Conservation (phyloP, 2,797 vertebrate genomes). For the Argya squamiceps region DNA sequence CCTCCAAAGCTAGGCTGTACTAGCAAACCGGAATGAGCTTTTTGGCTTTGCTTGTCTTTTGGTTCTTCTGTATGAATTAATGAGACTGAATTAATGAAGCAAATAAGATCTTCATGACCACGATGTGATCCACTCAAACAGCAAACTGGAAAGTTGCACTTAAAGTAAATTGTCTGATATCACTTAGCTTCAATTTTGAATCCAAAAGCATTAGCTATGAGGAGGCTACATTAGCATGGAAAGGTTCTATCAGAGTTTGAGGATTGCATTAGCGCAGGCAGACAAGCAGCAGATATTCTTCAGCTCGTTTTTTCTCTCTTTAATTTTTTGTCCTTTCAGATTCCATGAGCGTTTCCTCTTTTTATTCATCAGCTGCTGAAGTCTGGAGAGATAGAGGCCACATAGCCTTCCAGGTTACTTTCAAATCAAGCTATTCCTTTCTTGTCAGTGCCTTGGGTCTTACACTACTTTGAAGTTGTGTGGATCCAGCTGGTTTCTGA, state of each 20-base stretch:
- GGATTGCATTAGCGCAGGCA: background rate
- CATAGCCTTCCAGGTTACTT: background rate
- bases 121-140: background rate
- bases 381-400: background rate
- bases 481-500: background rate
- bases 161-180: background rate
- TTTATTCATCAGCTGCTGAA: conserved; percentile 9
- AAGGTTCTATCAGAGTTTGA: background rate
- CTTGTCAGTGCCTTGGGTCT: background rate
- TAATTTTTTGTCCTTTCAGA: background rate
- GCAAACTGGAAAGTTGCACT: background rate
- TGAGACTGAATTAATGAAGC: background rate
- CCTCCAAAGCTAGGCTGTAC: background rate
- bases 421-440: background rate
- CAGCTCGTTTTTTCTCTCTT: background rate
- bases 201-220: background rate
- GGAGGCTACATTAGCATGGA: background rate
- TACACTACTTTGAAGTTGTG: background rate
- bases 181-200: background rate
- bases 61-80: background rate
- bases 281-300: background rate
- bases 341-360: background rate
- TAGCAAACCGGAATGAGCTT: background rate
- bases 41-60: background rate
- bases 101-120: background rate